Conservation (phyloP, 2,797 vertebrate genomes). For the Chelidonichthys spinosus region DNA sequence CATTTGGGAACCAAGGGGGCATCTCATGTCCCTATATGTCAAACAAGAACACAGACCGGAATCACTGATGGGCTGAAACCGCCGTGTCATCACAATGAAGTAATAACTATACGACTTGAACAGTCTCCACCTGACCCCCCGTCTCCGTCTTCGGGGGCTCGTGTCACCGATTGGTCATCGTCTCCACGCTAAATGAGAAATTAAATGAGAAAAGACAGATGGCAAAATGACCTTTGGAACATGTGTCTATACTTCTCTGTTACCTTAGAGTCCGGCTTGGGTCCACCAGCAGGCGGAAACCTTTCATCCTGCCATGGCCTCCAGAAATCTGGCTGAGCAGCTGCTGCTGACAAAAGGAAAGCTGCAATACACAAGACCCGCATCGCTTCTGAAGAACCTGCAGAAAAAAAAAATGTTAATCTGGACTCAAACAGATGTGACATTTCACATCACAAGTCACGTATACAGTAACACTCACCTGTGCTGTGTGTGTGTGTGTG, state of each 20-base stretch:
- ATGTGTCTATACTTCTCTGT: background rate
- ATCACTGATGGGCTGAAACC: background rate
- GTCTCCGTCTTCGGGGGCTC: conserved; percentile 7
- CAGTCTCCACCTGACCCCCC: background rate
- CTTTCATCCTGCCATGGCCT: background rate
- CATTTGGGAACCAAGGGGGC: conserved; percentile 1
- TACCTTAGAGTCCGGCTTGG: conserved; percentile 8
- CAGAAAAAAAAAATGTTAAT: background rate
- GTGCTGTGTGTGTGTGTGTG: conserved; percentile 7
- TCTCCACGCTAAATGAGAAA: conserved; percentile 10
- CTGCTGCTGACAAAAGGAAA: conserved; percentile 57
- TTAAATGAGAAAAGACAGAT: background rate
- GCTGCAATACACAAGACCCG: conserved; percentile 47
- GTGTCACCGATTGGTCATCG: background rate
- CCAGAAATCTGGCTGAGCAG: conserved; percentile 28
- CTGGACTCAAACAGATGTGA: background rate
- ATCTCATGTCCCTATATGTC: background rate
- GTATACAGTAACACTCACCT: conserved; percentile 27
- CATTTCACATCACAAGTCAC: background rate
- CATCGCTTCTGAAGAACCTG: conserved; percentile 39
- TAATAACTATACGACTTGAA: background rate
- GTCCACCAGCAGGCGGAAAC: background rate
- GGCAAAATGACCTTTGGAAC: background rate
- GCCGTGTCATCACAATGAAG: no score
- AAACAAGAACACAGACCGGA: background rate